Evolutionary conservation across 1,140 invertebrate genomes (phyloP), one percentile per base, ranked within the genome.

Genomic region (Drosophila navojoa): DNA sequence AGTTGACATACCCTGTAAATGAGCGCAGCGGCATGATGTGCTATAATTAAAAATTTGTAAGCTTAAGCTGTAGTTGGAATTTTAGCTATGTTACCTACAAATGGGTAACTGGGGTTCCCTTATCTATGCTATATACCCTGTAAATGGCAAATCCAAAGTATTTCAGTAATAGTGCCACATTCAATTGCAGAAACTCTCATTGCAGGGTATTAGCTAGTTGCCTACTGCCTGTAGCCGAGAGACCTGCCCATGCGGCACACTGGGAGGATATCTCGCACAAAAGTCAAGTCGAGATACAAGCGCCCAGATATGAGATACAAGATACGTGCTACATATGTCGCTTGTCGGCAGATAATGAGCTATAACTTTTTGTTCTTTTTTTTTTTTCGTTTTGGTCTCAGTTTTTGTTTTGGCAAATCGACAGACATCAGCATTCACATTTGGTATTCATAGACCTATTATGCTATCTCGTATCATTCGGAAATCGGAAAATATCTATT

Each of bases 311-410:
- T 35, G 1, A 47, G 66, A 59, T 47, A 32, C 52, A 35, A 67
- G 27, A 47, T 50, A 45, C 59, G 42, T 35, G 35, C 42, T 68
- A 69, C 57, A 74, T 44, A 45, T 69, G 66, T 58, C 63, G 55
- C 71, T 70, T 70, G 57, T 62, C 58, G 57, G 16, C 19, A 5
- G 67, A 70, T 75, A 75, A 75, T 71, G 59, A 58, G 59, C 66
- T 13, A 70, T 74, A 69, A 68, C 42, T 32, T 32, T 32, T 32
- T 32, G 32, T 32, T 32, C 32, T 32, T 7, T 9, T 32, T 32
- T 32, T 7, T 9, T 32, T 32, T 27, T 29, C 27, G 27, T 29
- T 29, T 27, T 27, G 27, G 4, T 27, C 5, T 29, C 27, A 5
- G 27, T 29, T 29, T 19, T 19, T 45, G 15, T 69, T 70, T 63